Percentiles rank a stretch among this genome's conserved stretches.
These are phyloP conservation scores for Engystomops pustulosus DNA, from an alignment of 2,113 vertebrate species.

Conservation along the genomic window DNA sequence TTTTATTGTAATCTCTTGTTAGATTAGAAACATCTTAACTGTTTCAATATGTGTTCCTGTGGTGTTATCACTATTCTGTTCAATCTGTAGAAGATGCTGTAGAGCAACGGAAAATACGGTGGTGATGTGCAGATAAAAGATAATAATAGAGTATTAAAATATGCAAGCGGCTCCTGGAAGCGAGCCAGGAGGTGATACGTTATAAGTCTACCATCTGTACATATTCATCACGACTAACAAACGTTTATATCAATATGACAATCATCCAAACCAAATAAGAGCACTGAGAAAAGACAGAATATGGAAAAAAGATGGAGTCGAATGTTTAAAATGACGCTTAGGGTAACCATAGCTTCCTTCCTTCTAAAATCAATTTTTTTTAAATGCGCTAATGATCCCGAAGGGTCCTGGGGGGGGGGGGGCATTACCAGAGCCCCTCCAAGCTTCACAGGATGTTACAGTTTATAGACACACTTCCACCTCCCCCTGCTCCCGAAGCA, in stretches of 20 bases:
- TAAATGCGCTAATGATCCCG: too few species aligned
- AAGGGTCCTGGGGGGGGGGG: too few species aligned
- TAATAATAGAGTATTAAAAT: neutral
- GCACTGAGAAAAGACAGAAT: neutral
- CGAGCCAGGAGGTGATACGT: conserved; percentile 6
- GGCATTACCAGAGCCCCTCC: too few species aligned
- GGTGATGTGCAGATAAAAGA: neutral
- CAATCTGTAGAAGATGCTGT: neutral
- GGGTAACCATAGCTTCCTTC: too few species aligned
- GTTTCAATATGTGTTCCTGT: neutral
- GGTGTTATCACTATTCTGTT: neutral
- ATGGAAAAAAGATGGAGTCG: neutral
- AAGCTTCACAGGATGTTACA: too few species aligned
- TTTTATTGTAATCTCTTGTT: conserved; percentile 8
- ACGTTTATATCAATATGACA: conserved; percentile 11
- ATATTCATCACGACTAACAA: conserved; percentile 10
- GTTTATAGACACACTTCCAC: too few species aligned
- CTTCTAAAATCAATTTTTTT: too few species aligned
- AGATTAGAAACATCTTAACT: conserved; percentile 14
- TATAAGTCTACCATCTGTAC: neutral
- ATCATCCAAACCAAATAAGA: neutral
- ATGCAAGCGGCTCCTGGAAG: neutral
- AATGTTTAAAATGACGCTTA: too few species aligned
- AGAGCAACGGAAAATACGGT: neutral
- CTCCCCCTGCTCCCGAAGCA: too few species aligned